phyloP scores from a whole-genome alignment of 2,113 vertebrate species.

The Ceyx margarethae region DNA sequence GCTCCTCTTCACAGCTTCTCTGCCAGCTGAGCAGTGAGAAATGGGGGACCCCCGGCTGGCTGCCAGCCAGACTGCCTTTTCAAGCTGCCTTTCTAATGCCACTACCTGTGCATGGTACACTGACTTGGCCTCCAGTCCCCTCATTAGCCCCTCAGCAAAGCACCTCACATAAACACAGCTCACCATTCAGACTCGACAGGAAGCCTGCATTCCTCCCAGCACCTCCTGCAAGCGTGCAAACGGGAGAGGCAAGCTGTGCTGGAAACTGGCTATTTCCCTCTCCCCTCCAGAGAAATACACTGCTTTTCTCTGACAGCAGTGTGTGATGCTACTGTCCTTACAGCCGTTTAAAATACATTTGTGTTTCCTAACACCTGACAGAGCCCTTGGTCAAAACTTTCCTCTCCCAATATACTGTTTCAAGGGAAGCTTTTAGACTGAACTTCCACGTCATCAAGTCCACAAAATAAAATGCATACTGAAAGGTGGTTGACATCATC shows the following conservation, averaged over 20 bases:
- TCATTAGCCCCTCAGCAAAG: slow-evolving; percentile 28
- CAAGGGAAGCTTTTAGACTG: slow-evolving; percentile 28
- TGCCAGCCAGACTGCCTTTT: not conserved
- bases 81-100: not conserved
- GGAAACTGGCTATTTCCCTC: slow-evolving; percentile 37
- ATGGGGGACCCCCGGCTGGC: not conserved
- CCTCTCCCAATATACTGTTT: slow-evolving; percentile 20
- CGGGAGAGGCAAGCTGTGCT: not conserved
- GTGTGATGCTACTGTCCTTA: slow-evolving; percentile 16
- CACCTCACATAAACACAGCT: not conserved
- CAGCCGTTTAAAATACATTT: slow-evolving; percentile 2
- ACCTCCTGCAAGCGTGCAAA: not conserved
- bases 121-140: slow-evolving; percentile 4
- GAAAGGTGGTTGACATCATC: not conserved
- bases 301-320: slow-evolving; percentile 22
- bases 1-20: slow-evolving; percentile 30
- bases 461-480: not conserved
- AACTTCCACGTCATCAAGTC: not conserved
- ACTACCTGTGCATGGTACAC: not conserved
- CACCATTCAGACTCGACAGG: not conserved
- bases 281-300: slow-evolving; percentile 19
- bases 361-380: slow-evolving; percentile 32
- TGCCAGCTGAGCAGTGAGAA: not conserved
- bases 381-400: slow-evolving; percentile 21
- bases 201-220: not conserved